phyloP scores from a whole-genome alignment of 2,888 invertebrate genomes.

The Lutraria lutraria region DNA sequence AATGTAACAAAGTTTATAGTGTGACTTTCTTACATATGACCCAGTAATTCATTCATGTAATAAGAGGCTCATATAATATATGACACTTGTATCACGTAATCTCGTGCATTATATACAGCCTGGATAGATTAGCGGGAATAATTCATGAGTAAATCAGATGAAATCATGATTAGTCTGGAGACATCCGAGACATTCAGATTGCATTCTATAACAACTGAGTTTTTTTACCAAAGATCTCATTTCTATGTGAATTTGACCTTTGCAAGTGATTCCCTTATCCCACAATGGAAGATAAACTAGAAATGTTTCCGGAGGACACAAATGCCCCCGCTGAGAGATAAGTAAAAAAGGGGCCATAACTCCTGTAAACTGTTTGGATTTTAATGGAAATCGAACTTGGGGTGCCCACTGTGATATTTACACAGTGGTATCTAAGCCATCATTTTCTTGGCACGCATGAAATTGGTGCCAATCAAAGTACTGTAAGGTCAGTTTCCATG shows the following conservation, averaged over 20 bases:
- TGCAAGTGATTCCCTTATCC: background rate
- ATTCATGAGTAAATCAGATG: constrained; percentile 7
- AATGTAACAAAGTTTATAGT: background rate
- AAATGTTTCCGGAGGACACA: no score
- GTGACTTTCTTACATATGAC: background rate
- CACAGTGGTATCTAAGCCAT: no score
- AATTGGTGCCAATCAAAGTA: no score
- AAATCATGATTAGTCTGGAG: constrained; percentile 21
- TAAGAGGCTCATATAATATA: constrained; percentile 17
- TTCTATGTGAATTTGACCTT: background rate
- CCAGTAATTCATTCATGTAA: constrained; percentile 1
- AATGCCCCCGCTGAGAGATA: no score
- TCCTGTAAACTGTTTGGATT: no score
- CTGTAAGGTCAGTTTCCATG: no score
- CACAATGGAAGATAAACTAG: background rate
- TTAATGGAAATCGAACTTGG: no score
- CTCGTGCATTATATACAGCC: background rate
- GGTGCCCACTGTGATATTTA: no score
- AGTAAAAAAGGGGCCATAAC: no score
- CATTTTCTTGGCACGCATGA: no score
- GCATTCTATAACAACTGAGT: background rate
- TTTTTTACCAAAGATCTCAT: background rate
- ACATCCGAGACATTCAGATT: background rate
- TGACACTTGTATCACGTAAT: constrained; percentile 9
- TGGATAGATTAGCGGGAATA: constrained; percentile 8